Evolutionary conservation across 2,888 invertebrate genomes (phyloP), one percentile per base, ranked within the genome.

Genomic region (Nomada ferruginata): DNA sequence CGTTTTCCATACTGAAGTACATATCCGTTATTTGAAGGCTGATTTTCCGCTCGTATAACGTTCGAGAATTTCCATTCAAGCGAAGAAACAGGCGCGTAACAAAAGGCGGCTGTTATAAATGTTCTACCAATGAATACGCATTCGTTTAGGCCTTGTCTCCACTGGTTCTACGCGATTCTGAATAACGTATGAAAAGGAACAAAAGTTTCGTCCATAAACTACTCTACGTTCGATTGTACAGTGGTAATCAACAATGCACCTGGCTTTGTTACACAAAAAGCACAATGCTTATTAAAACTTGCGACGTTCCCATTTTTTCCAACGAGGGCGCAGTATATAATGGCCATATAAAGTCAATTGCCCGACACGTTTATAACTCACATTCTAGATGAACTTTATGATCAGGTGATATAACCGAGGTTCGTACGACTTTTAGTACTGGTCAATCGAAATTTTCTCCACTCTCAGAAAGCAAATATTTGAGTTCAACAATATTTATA

Each of bases 231-330:
- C 47, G 59, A 70, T 70, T 42, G 23, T 55, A n/a, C 18, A 20
- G n/a, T 10, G 26, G 13, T 20, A 13, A 57, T 57, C 20, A n/a
- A 53, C 53, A 52, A 52, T 20, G 42, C 68, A 69, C 42, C 55
- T 57, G 68, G 42, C 42, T 44, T 15, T 15, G 18, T 42, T 52
- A 1, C 18, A 36, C 18, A 18, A 18, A 36, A 52, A 61, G 61
- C 15, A 42, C n/a, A 42, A 18, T 20, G 63, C 23, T 72, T 63
- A 63, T 63, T 72, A 63, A 63, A 72, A 72, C 52, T 63, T 63
- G 42, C 7, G 23, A 53, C 42, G 71, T 63, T 23, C 71, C 11
- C 63, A 20, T 63, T 72, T 63, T 36, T 23, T 42, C 23, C 36
- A 42, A 26, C 18, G 42, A 42, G 71, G 71, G 18, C 63, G 47